Evolutionary conservation across 2,113 vertebrate species (phyloP).

Genomic region (Salvator merianae): DNA sequence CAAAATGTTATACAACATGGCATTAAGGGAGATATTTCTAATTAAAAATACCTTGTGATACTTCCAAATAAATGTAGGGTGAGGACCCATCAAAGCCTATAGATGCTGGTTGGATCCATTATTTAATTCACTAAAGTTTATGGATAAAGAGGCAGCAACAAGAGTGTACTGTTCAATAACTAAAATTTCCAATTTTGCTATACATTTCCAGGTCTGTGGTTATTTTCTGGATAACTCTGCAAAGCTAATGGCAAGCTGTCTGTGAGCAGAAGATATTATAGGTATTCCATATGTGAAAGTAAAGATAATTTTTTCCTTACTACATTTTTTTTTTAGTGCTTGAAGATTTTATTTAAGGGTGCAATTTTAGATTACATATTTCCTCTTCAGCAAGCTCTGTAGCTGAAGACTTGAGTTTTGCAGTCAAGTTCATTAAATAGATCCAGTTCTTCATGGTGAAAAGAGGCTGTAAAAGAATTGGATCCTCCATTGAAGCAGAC

Average conservation of each 20-base stretch:
- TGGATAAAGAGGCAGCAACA: neutral
- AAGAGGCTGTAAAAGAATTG: constrained; percentile 1
- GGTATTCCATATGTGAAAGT: neutral
- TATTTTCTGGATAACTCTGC: neutral
- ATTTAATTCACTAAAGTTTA: neutral
- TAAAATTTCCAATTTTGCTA: neutral
- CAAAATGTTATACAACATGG: neutral
- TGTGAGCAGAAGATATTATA: neutral
- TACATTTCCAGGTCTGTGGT: neutral
- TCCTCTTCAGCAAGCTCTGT: constrained; percentile 25
- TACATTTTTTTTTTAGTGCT: neutral
- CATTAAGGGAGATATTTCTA: neutral
- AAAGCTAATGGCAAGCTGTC: neutral
- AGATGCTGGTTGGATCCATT: neutral
- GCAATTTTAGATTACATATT: neutral
- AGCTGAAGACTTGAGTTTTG: constrained; percentile 24
- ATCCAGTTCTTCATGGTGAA: constrained; percentile 26
- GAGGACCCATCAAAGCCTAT: neutral
- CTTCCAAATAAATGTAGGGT: neutral
- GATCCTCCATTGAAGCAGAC: constrained; percentile 29
- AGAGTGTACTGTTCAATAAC: neutral
- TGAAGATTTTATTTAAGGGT: neutral
- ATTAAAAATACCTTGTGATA: neutral
- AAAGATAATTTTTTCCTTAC: neutral
- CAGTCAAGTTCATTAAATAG: neutral